Evolutionary conservation across 2,888 invertebrate genomes (phyloP), one percentile per base, ranked within the genome.

Genomic region (Megamerina dolium): DNA sequence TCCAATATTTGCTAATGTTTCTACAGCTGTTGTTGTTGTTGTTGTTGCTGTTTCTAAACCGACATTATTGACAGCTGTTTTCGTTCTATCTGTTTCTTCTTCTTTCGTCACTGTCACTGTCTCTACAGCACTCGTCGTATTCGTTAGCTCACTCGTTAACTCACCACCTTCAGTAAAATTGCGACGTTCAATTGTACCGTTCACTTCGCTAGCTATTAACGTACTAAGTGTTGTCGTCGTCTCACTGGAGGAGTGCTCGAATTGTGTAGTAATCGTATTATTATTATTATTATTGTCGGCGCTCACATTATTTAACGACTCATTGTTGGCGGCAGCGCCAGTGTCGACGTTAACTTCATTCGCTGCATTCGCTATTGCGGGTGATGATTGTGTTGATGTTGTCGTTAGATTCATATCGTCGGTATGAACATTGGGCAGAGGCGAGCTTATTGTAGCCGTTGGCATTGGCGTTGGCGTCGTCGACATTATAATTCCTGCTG

Each of bases 161-260:
- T 4, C 27, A 17, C 18, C 13, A 26, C 26, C 19, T 32, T 29
- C 19, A 20, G n/a, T n/a, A n/a, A n/a, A n/a, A n/a, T n/a, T 14
- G 27, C 31, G 20, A n/a, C 30, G 13, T 30, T 32, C 39, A 40
- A 20, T 34, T 29, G 51, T 49, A 47, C 53, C 48, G 57, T 51
- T 57, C 57, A 44, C 52, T 45, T 57, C 56, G 59, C 50, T 53
- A 54, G 62, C 46, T 56, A 52, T 50, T 54, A 45, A 54, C 49
- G 45, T 54, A 64, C 65, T 64, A 61, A 62, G 52, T 55, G 58
- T 52, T 52, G 54, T 59, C 45, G n/a, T n/a, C n/a, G 50, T 47
- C 42, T 34, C 54, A 49, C 52, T 52, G 51, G 49, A 48, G 48
- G 43, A 49, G 50, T 41, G 49, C 49, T 55, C 55, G 47, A 48